Conservation (phyloP, 1,140 invertebrate genomes). For the Neodiprion virginianus region DNA sequence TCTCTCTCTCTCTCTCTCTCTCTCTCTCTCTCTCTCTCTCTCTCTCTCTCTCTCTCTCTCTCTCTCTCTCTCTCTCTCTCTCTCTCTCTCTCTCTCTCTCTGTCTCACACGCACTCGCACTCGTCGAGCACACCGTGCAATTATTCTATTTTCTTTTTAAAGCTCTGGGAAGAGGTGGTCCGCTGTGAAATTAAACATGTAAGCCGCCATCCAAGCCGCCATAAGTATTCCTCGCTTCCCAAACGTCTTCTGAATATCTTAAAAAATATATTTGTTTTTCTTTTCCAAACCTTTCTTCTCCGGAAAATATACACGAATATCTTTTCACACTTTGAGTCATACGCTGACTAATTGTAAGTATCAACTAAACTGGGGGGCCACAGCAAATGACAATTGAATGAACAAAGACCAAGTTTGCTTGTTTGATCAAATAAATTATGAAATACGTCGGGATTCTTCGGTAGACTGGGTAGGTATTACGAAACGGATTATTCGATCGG, state of each 20-base stretch:
- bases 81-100: slow-evolving; percentile 1
- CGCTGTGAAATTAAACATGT: neutral
- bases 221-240: too few relatives aligned
- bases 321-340: neutral
- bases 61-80: neutral
- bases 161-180: neutral
- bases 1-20: neutral
- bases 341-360: neutral
- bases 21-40: neutral
- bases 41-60: neutral
- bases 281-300: neutral
- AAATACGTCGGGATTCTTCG: slow-evolving; percentile 39
- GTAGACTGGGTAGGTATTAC: neutral
- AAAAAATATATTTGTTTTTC: neutral
- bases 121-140: neutral
- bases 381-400: too few relatives aligned
- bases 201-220: neutral
- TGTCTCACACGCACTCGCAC: neutral
- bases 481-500: too few relatives aligned
- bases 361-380: neutral
- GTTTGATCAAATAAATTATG: slow-evolving; percentile 1
- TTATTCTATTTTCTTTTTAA: neutral
- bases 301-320: too few relatives aligned
- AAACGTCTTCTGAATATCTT: too few relatives aligned
- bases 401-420: too few relatives aligned